Evolutionary conservation across 2,113 vertebrate genomes (phyloP), one percentile per base, ranked within the genome.

Genomic region (Dryoscopus gambensis): DNA sequence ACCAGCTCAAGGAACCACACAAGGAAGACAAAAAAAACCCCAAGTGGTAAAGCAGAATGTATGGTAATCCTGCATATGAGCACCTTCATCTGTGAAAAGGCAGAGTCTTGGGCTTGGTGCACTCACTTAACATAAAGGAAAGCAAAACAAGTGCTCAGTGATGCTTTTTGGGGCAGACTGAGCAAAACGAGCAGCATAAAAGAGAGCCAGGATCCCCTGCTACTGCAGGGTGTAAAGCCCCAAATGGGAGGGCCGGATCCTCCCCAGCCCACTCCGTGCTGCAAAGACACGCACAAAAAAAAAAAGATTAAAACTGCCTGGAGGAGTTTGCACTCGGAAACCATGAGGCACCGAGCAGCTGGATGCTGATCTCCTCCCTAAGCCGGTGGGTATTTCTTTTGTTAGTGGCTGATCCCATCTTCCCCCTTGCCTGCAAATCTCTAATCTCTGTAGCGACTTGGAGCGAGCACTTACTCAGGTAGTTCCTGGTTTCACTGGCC

Each of bases 351-450:
- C 56, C 7, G 7, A 90, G 84, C 95, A 85, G 91, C 71, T 94
- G 86, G 94, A 92, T 89, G 90, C 94, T 46, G 91, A 96, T 93
- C 84, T 89, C 86, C 84, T 89, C 86, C 80, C 67, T 89, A 91
- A 93, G 79, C 93, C 20, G 0, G 23, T 42, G 76, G 86, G 40
- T 80, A 89, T 93, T 90, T 91, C 95, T 91, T 97, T 96, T 93
- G 85, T 91, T 91, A 44, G 79, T 8, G 71, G 46, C 82, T 90
- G 85, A 93, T 84, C 79, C 78, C 52, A 64, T 74, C 84, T 79
- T 67, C 63, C 56, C 70, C 56, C 42, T 59, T 27, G 63, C 56
- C 64, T 64, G 69, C 24, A 64, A 83, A 94, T 19, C 49, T 87
- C 81, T 78, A 44, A 60, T 47, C 77, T 62, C 78, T 40, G 17